Evolutionary conservation across 2,888 invertebrate species (phyloP).

Genomic region (Myathropa florea): DNA sequence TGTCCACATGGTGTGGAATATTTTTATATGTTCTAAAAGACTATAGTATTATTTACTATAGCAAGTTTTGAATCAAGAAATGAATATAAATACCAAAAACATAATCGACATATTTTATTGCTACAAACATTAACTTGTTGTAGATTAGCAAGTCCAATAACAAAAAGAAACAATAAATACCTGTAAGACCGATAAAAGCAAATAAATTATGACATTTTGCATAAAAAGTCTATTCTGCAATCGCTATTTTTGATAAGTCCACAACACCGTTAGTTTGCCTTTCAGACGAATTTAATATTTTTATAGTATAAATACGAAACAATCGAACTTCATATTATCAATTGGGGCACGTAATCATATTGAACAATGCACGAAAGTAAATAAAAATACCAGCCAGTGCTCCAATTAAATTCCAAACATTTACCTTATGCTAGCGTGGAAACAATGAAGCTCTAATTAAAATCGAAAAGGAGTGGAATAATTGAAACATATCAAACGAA

Average conservation of each 20-base stretch:
- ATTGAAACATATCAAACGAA: background rate
- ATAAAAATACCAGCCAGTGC: slow-evolving; percentile 29
- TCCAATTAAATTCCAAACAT: slow-evolving; percentile 51
- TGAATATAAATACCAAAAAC: too few relatives aligned
- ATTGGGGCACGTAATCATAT: slow-evolving; percentile 13
- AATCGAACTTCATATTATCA: background rate
- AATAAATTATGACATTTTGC: background rate
- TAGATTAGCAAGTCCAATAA: too few relatives aligned
- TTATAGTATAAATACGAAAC: background rate
- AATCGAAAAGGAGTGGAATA: background rate
- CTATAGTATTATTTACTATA: too few relatives aligned
- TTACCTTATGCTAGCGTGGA: background rate
- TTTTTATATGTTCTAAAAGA: too few relatives aligned
- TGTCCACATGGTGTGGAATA: too few relatives aligned
- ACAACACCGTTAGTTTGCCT: background rate
- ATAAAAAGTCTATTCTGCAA: background rate
- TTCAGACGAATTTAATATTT: too few relatives aligned
- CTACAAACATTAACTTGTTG: too few relatives aligned
- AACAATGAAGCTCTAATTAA: background rate
- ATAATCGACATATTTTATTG: too few relatives aligned
- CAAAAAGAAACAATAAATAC: background rate
- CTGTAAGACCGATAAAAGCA: background rate
- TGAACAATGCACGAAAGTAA: slow-evolving; percentile 25
- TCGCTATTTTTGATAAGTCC: background rate
- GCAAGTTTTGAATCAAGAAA: too few relatives aligned